phyloP scores from a whole-genome alignment of 1,140 invertebrate genomes.

The Fopius arisanus region DNA sequence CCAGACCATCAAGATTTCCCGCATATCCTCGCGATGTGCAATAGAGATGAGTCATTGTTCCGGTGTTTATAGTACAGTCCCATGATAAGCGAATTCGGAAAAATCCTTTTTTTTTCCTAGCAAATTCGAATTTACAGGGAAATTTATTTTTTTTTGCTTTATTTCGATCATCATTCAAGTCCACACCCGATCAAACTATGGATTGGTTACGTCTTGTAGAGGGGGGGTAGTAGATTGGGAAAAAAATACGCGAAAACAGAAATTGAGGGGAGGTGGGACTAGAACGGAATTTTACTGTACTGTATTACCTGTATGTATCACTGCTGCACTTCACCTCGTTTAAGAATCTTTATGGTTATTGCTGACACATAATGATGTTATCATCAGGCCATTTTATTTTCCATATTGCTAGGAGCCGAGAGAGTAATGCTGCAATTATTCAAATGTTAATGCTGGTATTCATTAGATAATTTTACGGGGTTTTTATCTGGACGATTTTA shows the following conservation, averaged over 20 bases:
- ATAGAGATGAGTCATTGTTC: background rate
- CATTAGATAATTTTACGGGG: background rate
- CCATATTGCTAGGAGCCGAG: background rate
- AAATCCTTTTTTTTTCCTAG: too few species aligned
- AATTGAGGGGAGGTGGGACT: too few species aligned
- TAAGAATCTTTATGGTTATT: background rate
- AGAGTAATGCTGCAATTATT: background rate
- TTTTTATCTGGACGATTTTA: background rate
- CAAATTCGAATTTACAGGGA: too few species aligned
- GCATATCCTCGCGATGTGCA: background rate
- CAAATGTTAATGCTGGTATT: background rate
- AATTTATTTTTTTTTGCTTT: too few species aligned
- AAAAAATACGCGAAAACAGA: too few species aligned
- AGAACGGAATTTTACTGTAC: too few species aligned
- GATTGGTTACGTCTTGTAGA: too few species aligned
- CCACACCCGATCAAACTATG: too few species aligned
- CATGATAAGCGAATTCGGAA: too few species aligned
- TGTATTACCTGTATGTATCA: background rate
- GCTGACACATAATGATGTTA: background rate
- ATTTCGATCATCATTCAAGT: too few species aligned
- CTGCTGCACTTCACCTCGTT: background rate
- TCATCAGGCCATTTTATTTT: background rate
- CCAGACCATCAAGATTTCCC: background rate
- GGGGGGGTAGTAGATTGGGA: too few species aligned
- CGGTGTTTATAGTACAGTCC: background rate